These are phyloP conservation scores for Cyphomyrus plagiostoma DNA, from an alignment of 2,113 vertebrate genomes.

Conservation along the genomic window DNA sequence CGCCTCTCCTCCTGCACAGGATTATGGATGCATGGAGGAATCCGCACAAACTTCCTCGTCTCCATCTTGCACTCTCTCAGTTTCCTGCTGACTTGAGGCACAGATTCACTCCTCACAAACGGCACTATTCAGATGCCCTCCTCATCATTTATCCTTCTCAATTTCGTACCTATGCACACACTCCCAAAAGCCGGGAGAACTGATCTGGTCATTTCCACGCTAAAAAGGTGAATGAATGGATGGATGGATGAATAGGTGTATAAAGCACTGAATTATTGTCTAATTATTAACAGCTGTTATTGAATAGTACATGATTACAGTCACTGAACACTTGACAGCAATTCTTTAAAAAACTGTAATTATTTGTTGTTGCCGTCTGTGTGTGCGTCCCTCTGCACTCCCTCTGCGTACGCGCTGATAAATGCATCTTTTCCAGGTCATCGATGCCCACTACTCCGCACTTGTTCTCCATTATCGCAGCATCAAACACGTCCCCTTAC, in stretches of 20 bases:
- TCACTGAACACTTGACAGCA: slow-evolving; percentile 1
- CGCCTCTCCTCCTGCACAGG: neutral
- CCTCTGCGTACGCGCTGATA: neutral
- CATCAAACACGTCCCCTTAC: neutral
- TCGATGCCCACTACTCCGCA: neutral
- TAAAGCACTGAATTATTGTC: neutral
- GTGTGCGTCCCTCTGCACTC: neutral
- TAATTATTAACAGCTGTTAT: neutral
- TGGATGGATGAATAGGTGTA: neutral
- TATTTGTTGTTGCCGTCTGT: neutral
- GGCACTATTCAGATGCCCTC: neutral
- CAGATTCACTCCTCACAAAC: neutral
- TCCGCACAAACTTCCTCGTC: neutral
- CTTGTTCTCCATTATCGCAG: neutral
- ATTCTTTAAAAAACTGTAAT: neutral
- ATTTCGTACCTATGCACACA: neutral
- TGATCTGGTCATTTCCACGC: slow-evolving; percentile 6
- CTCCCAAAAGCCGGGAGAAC: neutral
- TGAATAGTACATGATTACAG: neutral
- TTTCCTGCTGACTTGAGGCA: neutral
- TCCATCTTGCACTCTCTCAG: neutral
- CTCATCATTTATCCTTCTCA: neutral
- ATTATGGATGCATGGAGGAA: neutral
- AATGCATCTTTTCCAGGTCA: neutral
- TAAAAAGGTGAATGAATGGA: neutral